phyloP scores from a whole-genome alignment of 2,797 vertebrate species.

The Lagothrix lagotricha region DNA sequence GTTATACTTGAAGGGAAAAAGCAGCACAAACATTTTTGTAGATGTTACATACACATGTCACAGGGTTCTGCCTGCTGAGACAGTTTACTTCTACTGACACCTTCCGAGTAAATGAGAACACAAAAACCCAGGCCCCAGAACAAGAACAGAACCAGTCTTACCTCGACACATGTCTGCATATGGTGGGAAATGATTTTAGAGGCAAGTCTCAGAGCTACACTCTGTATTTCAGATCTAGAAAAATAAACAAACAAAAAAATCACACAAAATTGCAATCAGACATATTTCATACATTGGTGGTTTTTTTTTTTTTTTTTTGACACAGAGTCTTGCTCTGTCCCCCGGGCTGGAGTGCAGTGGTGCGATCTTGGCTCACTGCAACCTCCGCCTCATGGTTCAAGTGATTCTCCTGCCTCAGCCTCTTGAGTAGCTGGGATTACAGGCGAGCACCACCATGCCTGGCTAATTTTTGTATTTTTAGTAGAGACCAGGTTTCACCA shows the following conservation, averaged over 20 bases:
- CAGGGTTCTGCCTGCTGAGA: neutral
- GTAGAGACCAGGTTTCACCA: no score
- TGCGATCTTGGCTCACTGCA: no score
- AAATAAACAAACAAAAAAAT: slow-evolving; percentile 48
- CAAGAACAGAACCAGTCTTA: slow-evolving; percentile 79
- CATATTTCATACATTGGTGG: neutral
- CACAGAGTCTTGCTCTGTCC: no score
- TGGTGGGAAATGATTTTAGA: slow-evolving; percentile 89
- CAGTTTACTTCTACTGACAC: neutral
- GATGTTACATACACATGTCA: neutral
- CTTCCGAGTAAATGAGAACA: neutral
- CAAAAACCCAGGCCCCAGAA: neutral
- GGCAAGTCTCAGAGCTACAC: slow-evolving; percentile 89
- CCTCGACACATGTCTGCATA: slow-evolving; percentile 86
- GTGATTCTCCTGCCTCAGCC: no score
- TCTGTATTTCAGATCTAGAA: slow-evolving; percentile 92
- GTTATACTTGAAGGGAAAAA: neutral
- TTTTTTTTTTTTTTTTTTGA: no score
- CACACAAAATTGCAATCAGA: neutral
- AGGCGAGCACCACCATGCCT: no score
- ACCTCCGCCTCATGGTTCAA: no score
- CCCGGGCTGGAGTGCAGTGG: no score
- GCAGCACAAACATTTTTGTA: neutral
- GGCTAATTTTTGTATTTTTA: no score
- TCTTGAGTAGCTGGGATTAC: no score